Conservation (phyloP, 2,113 vertebrate genomes). For the Anolis sagrei region DNA sequence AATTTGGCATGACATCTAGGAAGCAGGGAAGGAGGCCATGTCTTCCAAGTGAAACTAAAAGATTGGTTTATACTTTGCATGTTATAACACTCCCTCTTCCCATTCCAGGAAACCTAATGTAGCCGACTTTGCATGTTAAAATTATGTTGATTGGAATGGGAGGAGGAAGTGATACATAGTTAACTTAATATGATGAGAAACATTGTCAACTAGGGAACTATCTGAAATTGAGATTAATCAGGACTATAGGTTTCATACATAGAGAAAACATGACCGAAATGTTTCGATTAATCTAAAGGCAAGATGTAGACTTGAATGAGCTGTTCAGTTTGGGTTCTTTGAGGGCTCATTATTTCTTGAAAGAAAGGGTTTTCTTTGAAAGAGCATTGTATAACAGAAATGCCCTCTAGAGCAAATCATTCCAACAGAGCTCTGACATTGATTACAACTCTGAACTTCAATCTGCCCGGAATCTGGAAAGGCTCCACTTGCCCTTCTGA, state of each 20-base stretch:
- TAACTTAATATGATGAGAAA: not conserved
- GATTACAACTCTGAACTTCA: not conserved
- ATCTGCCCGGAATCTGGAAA: not conserved
- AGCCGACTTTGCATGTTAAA: not conserved
- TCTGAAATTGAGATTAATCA: fast-evolving
- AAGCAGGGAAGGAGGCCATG: constrained; percentile 17
- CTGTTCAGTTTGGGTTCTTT: fast-evolving
- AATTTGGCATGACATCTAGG: constrained; percentile 27
- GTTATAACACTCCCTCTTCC: no score
- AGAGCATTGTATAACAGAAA: not conserved
- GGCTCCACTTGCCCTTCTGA: fast-evolving
- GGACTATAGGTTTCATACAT: not conserved
- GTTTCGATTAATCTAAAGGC: fast-evolving
- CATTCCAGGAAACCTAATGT: no score
- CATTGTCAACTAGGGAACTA: not conserved
- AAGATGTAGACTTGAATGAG: not conserved
- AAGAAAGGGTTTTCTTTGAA: not conserved
- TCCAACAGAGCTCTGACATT: not conserved
- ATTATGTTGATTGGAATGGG: not conserved
- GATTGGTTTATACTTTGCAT: not conserved
- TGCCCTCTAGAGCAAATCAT: fast-evolving
- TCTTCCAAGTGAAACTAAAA: not conserved
- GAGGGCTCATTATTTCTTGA: not conserved
- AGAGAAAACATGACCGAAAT: not conserved
- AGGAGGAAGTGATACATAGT: fast-evolving